These are phyloP conservation scores for Pipistrellus nathusii DNA, from an alignment of 2,797 vertebrate genomes.

Conservation along the genomic window DNA sequence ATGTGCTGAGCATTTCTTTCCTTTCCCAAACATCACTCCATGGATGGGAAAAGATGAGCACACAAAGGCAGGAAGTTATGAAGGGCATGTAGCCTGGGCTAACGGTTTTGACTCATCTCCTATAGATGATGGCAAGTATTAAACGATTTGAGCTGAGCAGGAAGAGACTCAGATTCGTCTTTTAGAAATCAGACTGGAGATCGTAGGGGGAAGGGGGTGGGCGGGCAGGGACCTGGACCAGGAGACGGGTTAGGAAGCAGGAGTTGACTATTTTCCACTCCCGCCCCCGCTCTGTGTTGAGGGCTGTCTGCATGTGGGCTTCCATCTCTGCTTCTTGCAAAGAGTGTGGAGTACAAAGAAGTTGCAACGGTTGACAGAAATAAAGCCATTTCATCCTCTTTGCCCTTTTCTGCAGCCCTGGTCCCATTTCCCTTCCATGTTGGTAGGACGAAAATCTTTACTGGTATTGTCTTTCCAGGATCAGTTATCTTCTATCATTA, in stretches of 20 bases:
- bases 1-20: rapidly evolving
- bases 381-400: neutral
- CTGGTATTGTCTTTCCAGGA: neutral
- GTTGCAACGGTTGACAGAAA: neutral
- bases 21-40: neutral
- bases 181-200: neutral
- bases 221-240: neutral
- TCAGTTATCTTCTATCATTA: neutral
- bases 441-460: neutral
- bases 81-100: neutral
- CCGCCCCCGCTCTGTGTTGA: neutral
- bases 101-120: neutral
- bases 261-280: neutral
- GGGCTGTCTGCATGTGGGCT: neutral
- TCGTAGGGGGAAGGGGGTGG: too few species aligned
- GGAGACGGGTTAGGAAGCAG: neutral
- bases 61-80: neutral
- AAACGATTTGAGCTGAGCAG: neutral
- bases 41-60: neutral
- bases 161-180: neutral
- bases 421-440: neutral
- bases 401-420: neutral
- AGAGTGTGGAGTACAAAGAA: neutral
- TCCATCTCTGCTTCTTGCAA: neutral
- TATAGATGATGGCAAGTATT: neutral